Evolutionary conservation across 2,888 invertebrate species (phyloP).

Genomic region (Caenorhabditis zanzibari): DNA sequence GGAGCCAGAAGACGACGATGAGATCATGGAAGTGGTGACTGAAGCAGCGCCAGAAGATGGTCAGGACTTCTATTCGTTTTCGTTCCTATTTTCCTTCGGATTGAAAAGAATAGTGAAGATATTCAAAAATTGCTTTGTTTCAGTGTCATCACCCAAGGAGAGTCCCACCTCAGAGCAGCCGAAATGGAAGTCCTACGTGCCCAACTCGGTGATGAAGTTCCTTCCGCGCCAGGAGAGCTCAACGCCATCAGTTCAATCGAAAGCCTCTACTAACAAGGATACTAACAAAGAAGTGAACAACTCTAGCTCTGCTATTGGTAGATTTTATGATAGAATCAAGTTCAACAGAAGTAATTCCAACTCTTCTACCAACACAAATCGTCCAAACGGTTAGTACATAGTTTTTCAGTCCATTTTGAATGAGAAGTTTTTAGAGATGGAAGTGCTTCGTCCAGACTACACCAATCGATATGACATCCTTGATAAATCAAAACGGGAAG

Average conservation of each 20-base stretch:
- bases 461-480: constrained; percentile 72
- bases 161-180: constrained; percentile 34
- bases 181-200: constrained; percentile 62
- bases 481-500: constrained; percentile 67
- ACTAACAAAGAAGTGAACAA: not conserved
- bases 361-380: constrained; percentile 24
- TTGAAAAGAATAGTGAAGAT: too few relatives aligned
- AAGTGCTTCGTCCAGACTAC: constrained; percentile 72
- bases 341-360: constrained; percentile 54
- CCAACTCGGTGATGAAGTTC: constrained; percentile 54
- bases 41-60: constrained; percentile 32
- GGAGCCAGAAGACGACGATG: constrained; percentile 54
- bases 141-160: constrained; percentile 20
- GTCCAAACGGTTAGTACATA: constrained; percentile 32
- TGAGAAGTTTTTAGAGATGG: constrained; percentile 63
- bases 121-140: too few relatives aligned
- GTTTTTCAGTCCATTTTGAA: not conserved
- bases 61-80: constrained; percentile 10
- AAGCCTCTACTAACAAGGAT: constrained; percentile 40
- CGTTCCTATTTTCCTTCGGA: constrained; percentile 2
- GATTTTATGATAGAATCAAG: constrained; percentile 53
- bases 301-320: constrained; percentile 54
- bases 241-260: constrained; percentile 56
- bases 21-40: constrained; percentile 32
- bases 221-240: constrained; percentile 49